Base-by-base conservation (phyloP, 92 coral and sea anemone species). In the Bergia sp. region DNA sequence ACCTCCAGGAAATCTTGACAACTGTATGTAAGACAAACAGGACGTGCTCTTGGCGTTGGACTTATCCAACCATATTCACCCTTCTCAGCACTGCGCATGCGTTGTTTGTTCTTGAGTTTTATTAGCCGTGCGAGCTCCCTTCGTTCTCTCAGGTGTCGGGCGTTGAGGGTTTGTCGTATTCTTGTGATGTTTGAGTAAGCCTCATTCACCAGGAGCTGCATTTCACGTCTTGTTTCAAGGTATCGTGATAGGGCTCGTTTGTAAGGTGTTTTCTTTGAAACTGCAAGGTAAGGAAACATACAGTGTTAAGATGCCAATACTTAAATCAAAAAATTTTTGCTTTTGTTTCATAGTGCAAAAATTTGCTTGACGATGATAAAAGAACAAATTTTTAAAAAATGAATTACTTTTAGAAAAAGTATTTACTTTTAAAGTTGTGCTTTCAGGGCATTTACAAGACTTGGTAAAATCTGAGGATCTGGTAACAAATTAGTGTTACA, bases 191-290 rank as follows among this genome's bases (percentile, higher is more conserved):
- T 81, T 81, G 72, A 37, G 82, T 38, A 67, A 37, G 45, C 67
- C 36, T 81, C 82, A 57, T 55, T 40, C 16, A 82, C 84, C 7
- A 71, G 72, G 5, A 69, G 37, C 73, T 44, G 73, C 45, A 81
- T 53, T 49, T 50, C 88, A 16, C 50, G 80, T 76, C 41, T 76
- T 16, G 80, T 76, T 39, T 76, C 80, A 1, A 43, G 12, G 16
- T 76, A 76, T 21, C 23, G 55, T 21, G 80, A 12, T 0, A 1
- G 7, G 3, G 18, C 1, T 15, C 18, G 77, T 43, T 73, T 36
- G 16, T 16, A 36, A 44, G 50, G 10, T 76, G 29, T 36, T 40
- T 29, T 76, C 53, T 37, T 76, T 13, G 9, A 15, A 18, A 11
- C 80, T 76, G 37, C 6, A 76, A 76, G 16, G 7, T 73, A 36